Conservation (phyloP, 2,113 vertebrate species). For the Chrysochloris asiatica region DNA sequence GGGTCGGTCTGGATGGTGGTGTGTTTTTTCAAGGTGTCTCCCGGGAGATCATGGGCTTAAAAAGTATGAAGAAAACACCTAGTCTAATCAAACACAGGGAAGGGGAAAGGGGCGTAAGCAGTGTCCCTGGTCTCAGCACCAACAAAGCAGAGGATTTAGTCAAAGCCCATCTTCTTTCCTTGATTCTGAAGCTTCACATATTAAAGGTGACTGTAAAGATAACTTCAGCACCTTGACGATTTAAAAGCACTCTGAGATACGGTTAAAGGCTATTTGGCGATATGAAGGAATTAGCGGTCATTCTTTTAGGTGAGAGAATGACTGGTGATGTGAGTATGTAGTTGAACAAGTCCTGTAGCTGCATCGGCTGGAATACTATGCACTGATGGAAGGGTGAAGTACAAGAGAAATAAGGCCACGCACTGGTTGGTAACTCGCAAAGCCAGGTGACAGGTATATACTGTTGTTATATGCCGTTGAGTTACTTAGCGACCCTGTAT, state of each 20-base stretch:
- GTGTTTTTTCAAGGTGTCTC: neutral
- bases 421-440: neutral
- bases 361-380: neutral
- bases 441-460: no score
- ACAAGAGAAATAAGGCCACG: neutral
- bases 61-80: neutral
- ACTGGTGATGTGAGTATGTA: neutral
- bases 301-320: neutral
- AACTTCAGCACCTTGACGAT: neutral
- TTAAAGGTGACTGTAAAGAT: neutral
- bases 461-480: no score
- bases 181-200: neutral
- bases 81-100: neutral
- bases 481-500: no score
- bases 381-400: no score
- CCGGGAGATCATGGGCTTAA: neutral
- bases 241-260: neutral
- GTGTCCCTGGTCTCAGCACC: neutral
- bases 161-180: neutral
- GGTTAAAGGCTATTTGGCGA: neutral
- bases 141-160: neutral
- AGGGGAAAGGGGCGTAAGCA: neutral
- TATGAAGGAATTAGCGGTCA: neutral
- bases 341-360: neutral
- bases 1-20: neutral